Conservation (phyloP, 2,113 vertebrate species). For the Noctilio leporinus region DNA sequence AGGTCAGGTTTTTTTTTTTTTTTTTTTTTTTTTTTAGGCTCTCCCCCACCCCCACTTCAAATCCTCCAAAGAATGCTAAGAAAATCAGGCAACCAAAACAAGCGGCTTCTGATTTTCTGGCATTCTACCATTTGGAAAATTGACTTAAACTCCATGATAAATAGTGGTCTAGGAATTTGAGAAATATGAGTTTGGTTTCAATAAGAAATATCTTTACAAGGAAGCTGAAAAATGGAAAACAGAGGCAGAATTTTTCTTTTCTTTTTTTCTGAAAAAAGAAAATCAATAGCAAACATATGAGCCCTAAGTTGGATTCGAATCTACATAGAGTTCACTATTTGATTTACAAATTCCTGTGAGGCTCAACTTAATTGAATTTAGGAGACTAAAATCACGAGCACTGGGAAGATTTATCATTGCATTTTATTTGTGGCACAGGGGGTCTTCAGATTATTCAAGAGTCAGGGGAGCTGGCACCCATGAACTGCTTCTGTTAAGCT, state of each 20-base stretch:
- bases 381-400: constrained; percentile 49
- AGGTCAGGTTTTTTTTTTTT: not conserved
- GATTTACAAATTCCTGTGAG: constrained; percentile 48
- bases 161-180: constrained; percentile 39
- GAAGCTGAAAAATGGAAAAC: constrained; percentile 14
- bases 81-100: constrained; percentile 35
- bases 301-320: not conserved
- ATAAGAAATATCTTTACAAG: constrained; percentile 54
- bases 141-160: not conserved
- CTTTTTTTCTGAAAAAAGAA: constrained; percentile 13
- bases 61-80: constrained; percentile 35
- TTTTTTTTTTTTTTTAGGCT: too few species aligned
- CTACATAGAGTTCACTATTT: not conserved
- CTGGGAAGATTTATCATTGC: constrained; percentile 54
- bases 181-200: constrained; percentile 28
- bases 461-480: constrained; percentile 34
- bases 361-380: constrained; percentile 44
- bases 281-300: not conserved
- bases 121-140: not conserved
- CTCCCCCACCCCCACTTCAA: not conserved
- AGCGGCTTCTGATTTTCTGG: constrained; percentile 24
- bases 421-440: constrained; percentile 32
- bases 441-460: constrained; percentile 51
- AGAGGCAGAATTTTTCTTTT: not conserved
- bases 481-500: constrained; percentile 44